phyloP scores from a whole-genome alignment of 1,140 invertebrate species.

The Tenebrio molitor region DNA sequence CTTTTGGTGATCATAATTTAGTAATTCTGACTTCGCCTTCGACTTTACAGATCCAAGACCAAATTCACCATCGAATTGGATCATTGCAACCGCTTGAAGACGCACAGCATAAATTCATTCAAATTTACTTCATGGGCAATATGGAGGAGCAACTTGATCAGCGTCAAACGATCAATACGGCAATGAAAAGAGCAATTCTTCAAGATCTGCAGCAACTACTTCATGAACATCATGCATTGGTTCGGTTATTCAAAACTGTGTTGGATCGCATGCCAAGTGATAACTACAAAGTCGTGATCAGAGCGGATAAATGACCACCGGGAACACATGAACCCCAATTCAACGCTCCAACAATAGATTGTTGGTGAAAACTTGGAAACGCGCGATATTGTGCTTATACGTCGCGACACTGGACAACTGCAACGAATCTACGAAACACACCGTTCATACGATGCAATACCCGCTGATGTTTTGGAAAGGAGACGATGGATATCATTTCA shows the following conservation, averaged over 20 bases:
- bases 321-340: slow-evolving; percentile 64
- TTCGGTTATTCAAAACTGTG: slow-evolving; percentile 65
- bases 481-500: too few relatives aligned
- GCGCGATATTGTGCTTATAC: too few relatives aligned
- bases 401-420: too few relatives aligned
- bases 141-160: slow-evolving; percentile 64
- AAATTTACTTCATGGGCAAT: slow-evolving; percentile 64
- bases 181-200: slow-evolving; percentile 59
- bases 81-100: background rate
- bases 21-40: background rate
- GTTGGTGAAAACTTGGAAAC: too few relatives aligned
- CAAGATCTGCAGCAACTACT: slow-evolving; percentile 57
- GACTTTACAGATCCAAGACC: slow-evolving; percentile 48
- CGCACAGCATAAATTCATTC: background rate
- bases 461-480: too few relatives aligned
- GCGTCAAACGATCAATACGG: slow-evolving; percentile 60
- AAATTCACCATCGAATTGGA: slow-evolving; percentile 60
- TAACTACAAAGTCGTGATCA: slow-evolving; percentile 64
- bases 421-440: too few relatives aligned
- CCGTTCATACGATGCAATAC: too few relatives aligned
- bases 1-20: slow-evolving; percentile 29
- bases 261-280: slow-evolving; percentile 64
- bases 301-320: slow-evolving; percentile 62
- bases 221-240: slow-evolving; percentile 65
- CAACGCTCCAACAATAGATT: background rate